phyloP scores from a whole-genome alignment of 1,140 invertebrate species.

The Melipona quadrifasciata region DNA sequence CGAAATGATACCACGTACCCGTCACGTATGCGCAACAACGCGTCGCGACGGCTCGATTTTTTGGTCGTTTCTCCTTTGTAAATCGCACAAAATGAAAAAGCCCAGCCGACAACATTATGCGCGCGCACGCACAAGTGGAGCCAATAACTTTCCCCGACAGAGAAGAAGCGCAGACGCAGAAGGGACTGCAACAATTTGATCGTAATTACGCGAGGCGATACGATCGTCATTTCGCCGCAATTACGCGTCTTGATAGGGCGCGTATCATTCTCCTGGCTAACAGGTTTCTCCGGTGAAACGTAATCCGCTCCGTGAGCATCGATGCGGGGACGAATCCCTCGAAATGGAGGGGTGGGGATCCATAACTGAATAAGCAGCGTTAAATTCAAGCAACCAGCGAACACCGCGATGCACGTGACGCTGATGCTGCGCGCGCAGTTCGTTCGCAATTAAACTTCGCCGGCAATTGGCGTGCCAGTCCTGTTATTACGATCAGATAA shows the following conservation, averaged over 20 bases:
- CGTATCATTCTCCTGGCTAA: neutral
- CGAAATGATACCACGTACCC: no score
- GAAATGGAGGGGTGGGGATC: neutral
- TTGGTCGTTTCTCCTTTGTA: no score
- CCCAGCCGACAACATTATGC: no score
- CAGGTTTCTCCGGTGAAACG: conserved; percentile 8
- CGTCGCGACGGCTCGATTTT: no score
- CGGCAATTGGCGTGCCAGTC: conserved; percentile 56
- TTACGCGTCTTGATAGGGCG: neutral
- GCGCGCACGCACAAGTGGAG: neutral
- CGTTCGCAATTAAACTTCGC: conserved; percentile 58
- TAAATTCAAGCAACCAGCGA: conserved; percentile 39
- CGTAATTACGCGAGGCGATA: conserved; percentile 2
- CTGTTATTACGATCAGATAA: conserved; percentile 67
- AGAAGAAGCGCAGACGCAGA: neutral
- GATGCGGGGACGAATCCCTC: neutral
- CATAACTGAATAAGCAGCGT: conserved; percentile 5
- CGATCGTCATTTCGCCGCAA: conserved; percentile 21
- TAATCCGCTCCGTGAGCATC: conserved; percentile 7
- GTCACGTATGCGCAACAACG: no score
- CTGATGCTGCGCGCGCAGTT: conserved; percentile 45
- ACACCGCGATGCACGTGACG: neutral
- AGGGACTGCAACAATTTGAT: conserved; percentile 2
- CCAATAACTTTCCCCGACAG: neutral
- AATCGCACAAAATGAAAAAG: no score